Evolutionary conservation across 2,888 invertebrate genomes (phyloP).

Genomic region (Parnassius mnemosyne): DNA sequence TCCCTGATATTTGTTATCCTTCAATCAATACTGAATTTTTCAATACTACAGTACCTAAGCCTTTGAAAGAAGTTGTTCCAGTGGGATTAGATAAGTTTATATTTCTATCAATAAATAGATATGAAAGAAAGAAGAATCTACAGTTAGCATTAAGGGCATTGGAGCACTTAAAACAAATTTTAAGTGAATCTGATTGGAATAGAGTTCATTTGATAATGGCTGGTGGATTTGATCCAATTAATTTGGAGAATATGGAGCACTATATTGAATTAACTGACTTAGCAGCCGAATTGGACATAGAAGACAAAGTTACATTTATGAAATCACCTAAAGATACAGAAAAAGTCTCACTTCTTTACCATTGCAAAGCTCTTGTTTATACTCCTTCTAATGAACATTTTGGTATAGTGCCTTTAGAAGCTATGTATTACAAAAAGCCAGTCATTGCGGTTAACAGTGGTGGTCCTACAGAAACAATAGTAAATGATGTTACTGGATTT

Average conservation of each 20-base stretch:
- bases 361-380: conserved; percentile 91
- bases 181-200: conserved; percentile 81
- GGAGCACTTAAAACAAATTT: conserved; percentile 80
- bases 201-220: conserved; percentile 93
- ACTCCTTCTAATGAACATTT: conserved; percentile 99
- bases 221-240: conserved; percentile 96
- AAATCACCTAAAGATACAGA: conserved; percentile 92
- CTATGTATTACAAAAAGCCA: conserved; percentile 96
- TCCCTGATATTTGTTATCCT: conserved; percentile 95
- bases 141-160: conserved; percentile 91
- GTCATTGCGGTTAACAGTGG: conserved; percentile 98
- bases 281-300: conserved; percentile 82
- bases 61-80: conserved; percentile 73
- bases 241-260: conserved; percentile 92
- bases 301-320: conserved; percentile 89
- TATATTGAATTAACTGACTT: conserved; percentile 87
- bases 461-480: conserved; percentile 96
- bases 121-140: conserved; percentile 98
- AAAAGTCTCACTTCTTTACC: conserved; percentile 90
- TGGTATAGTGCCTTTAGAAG: conserved; percentile 99
- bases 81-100: conserved; percentile 82
- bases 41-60: conserved; percentile 73
- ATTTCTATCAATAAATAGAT: conserved; percentile 97
- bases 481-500: conserved; percentile 89
- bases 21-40: conserved; percentile 92